Conservation (phyloP, 2,113 vertebrate species). For the Paralichthys olivaceus region DNA sequence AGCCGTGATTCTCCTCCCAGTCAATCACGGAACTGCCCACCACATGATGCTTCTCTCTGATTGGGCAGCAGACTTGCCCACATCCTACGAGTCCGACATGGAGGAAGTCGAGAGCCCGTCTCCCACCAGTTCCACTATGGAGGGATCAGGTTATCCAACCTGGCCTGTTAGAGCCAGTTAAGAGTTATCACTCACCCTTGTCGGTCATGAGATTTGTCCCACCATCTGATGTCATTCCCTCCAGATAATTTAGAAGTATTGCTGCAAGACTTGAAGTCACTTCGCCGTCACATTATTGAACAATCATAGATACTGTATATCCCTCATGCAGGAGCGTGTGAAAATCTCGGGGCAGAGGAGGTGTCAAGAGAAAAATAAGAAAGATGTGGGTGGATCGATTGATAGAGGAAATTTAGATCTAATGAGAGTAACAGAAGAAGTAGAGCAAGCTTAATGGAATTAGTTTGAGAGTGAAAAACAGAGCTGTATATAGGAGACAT, state of each 20-base stretch:
- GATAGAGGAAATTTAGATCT: conserved; percentile 47
- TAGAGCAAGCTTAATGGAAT: conserved; percentile 43
- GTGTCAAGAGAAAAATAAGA: conserved; percentile 6
- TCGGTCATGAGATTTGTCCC: too few species aligned
- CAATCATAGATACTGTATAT: background rate
- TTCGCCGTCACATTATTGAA: background rate
- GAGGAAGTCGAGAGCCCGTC: too few species aligned
- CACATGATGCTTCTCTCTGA: too few species aligned
- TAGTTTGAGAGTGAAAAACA: conserved; percentile 22
- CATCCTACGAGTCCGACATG: too few species aligned
- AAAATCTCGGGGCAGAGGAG: conserved; percentile 13
- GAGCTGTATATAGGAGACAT: conserved; percentile 14
- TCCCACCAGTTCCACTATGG: too few species aligned
- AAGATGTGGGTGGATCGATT: conserved; percentile 38
- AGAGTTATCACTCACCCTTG: background rate
- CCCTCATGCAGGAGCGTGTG: background rate
- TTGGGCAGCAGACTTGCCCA: too few species aligned
- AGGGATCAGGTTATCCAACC: too few species aligned
- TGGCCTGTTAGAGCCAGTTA: too few species aligned
- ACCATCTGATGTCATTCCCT: background rate
- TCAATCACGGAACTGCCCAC: too few species aligned
- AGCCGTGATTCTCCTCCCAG: too few species aligned
- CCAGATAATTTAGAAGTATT: background rate
- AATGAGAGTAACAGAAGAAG: conserved; percentile 54
- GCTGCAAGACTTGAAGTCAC: background rate